Base-by-base conservation (phyloP, 2,888 invertebrate species). In the Meiosimyza platycephala region DNA sequence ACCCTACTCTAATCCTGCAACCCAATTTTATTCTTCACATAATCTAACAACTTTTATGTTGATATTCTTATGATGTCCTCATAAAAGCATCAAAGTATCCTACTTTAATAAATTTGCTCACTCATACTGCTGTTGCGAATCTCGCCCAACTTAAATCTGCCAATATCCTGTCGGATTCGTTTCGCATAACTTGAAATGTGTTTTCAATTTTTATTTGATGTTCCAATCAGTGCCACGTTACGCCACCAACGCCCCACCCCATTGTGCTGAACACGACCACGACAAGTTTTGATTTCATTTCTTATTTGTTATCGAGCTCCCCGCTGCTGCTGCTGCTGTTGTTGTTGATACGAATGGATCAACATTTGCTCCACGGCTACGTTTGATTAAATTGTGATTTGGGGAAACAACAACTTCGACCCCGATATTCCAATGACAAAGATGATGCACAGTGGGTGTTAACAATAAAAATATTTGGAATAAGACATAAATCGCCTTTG, bases 331-430 rank as follows among this genome's bases (percentile, higher is more conserved):
- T 40, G 40, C 40, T 40, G 40, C 4, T 40, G 40, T 40, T 40
- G 40, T 40, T 40, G 40, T 40, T 40, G 40, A 9, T 40, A 9
- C 40, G 40, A 40, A 40, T 40, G 63, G 16, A 47, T 57, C 57
- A 57, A 57, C 15, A 15, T n/a, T 22, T 28, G 28, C 57, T 22
- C 22, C 28, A 28, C 22, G 22, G 28, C 47, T 40, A 57, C 40
- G 47, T 67, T 48, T 22, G 67, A 55, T 57, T 67, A 57, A 67
- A 67, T 57, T 67, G 57, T 18, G 67, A 57, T 63, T 48, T 50
- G 1, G 40, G 6, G 33, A 12, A 47, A 62, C 16, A 40, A 12
- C 59, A 33, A 59, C 28, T 3, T n/a, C 18, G 59, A 33, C 40
- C 40, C 40, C 40, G 6, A 9, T 40, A 9, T 40, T 9, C 9